A percentile compares a stretch with the other conserved stretches of the same genome.
Evolutionary conservation across 1,140 invertebrate genomes (phyloP).

Genomic region (Pseudobourletiella spinata): DNA sequence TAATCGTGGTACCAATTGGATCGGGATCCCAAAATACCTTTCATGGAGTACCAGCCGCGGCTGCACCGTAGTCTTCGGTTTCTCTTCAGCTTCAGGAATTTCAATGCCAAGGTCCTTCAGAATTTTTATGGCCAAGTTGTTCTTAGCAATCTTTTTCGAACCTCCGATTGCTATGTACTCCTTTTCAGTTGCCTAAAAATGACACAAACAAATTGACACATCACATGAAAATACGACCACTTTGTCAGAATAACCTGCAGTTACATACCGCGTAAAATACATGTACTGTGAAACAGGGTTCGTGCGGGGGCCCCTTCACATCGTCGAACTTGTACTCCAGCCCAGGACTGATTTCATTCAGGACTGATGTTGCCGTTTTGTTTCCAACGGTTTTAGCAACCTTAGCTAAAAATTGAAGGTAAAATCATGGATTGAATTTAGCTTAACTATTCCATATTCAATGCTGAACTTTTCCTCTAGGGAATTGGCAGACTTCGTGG

Average conservation of each 20-base stretch:
- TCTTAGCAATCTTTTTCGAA: conserved; percentile 31
- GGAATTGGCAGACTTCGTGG: no score
- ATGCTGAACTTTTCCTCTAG: no score
- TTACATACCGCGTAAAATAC: conserved; percentile 20
- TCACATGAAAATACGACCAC: neutral
- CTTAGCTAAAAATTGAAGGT: no score
- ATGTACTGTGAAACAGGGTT: conserved; percentile 19
- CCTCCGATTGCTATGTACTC: conserved; percentile 19
- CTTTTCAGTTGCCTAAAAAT: conserved; percentile 1
- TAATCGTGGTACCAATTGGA: no score
- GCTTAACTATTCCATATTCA: no score
- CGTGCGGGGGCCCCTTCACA: conserved; percentile 9
- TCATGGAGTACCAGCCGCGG: no score
- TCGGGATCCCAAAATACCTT: no score
- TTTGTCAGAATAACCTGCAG: neutral
- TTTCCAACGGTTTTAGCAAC: no score
- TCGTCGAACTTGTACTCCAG: conserved; percentile 16
- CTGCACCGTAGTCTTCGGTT: no score
- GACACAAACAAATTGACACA: neutral
- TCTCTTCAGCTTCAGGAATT: neutral
- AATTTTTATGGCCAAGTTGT: conserved; percentile 21
- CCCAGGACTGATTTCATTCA: conserved; percentile 26
- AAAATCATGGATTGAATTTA: no score
- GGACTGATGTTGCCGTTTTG: conserved; percentile 11
- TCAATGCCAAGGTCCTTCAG: conserved; percentile 12